Evolutionary conservation across 1,140 invertebrate species (phyloP), one percentile per base, ranked within the genome.

Genomic region (fruit fly (Drosophila melanogaster)): DNA sequence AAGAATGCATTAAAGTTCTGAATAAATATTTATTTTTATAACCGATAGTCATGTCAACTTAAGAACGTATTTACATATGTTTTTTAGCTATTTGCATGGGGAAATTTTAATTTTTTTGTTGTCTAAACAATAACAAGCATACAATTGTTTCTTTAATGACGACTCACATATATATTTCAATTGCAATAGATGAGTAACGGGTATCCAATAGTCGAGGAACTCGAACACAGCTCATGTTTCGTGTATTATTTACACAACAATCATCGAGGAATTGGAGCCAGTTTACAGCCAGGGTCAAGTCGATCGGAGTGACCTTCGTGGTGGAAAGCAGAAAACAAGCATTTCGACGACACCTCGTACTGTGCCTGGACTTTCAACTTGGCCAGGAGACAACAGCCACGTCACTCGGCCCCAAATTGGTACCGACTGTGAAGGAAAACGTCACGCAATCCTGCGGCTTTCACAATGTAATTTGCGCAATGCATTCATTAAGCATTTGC

Each of bases 401-500:
- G n/a, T 40, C 10, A 12, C 41, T 10, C 11, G 10, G 37, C 37
- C 26, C 12, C 7, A 30, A 50, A 15, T 37, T 26, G 43, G 24
- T 66, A 3, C 24, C 44, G 60, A n/a, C 62, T 37, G 24, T 12
- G 30, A 33, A 30, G 11, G 62, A 33, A 40, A 49, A 22, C 41
- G 70, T 64, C 64, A 76, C 40, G 61, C 77, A 70, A 79, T 69
- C 59, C 54, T 54, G 67, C 37, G 54, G 58, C 44, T 58, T 49
- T 51, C 69, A 61, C 40, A 65, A 60, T 60, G 38, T 62, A 62
- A 55, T 80, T 81, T 60, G 66, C 66, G 73, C 60, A 77, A 49
- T 81, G 79, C 79, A 73, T 78, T 83, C 67, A 81, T 81, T 81
- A 81, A 57, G 74, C 40, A 44, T 43, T 62, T 61, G 43, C 58